These are phyloP conservation scores for Chondrilla cf. caribensis DNA, from an alignment of 37 sponge, comb jelly and placozoan species.

Conservation along the genomic window DNA sequence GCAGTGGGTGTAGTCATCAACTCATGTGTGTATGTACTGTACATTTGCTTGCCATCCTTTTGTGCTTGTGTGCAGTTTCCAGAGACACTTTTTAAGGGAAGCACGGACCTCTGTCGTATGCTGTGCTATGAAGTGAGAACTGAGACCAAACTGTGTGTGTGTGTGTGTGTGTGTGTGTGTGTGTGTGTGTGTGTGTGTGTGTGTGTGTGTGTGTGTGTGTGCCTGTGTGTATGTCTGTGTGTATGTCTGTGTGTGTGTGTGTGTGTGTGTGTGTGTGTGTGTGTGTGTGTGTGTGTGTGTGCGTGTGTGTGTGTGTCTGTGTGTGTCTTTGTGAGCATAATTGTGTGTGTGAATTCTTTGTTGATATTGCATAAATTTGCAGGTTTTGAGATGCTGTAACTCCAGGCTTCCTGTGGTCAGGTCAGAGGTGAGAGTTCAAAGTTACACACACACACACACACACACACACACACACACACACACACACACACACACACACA, in stretches of 20 bases:
- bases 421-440: slow-evolving; percentile 46
- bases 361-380: neutral
- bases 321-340: no score
- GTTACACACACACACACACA: no score
- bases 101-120: slow-evolving; percentile 62
- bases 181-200: neutral
- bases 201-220: neutral
- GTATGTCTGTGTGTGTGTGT: no score
- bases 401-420: slow-evolving; percentile 61
- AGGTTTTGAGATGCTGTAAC: slow-evolving; percentile 77
- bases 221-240: no score
- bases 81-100: slow-evolving; percentile 70
- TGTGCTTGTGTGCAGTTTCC: slow-evolving; percentile 77
- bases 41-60: no score
- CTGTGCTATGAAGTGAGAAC: slow-evolving; percentile 93
- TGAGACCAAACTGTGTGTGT: slow-evolving; percentile 3
- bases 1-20: no score
- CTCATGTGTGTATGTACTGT: no score
- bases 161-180: neutral
- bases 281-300: no score
- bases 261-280: neutral
- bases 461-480: no score
- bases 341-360: no score
- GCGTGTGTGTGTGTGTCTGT: no score
- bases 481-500: no score